A percentile compares a stretch with the other conserved stretches of the same genome.
phyloP scores from a whole-genome alignment of 2,113 vertebrate species.

The Scortum barcoo region DNA sequence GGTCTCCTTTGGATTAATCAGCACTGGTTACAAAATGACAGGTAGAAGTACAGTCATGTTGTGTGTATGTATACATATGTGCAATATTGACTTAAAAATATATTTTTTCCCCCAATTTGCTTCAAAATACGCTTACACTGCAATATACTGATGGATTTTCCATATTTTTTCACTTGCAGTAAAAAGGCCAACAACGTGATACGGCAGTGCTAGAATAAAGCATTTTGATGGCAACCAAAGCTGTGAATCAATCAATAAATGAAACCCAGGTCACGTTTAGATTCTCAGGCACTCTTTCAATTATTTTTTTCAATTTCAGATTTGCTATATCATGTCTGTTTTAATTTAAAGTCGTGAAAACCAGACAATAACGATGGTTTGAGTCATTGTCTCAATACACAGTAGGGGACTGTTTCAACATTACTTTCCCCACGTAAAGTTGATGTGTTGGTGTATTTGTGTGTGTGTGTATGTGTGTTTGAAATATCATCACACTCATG shows the following conservation, averaged over 20 bases:
- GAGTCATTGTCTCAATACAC: conserved; percentile 19
- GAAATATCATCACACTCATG: conserved; percentile 42
- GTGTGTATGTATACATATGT: conserved; percentile 11
- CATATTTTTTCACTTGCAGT: conserved; percentile 26
- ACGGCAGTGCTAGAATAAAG: conserved; percentile 46
- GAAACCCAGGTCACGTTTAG: conserved; percentile 22
- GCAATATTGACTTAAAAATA: neutral
- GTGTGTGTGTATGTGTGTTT: conserved; percentile 31
- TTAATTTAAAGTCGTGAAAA: conserved; percentile 23
- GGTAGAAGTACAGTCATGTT: conserved; percentile 20
- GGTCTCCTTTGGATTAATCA: conserved; percentile 73
- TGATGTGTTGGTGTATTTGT: neutral
- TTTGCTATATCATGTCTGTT: neutral
- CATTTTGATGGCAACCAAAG: conserved; percentile 45
- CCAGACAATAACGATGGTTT: neutral
- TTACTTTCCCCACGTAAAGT: neutral
- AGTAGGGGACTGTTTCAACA: conserved; percentile 23
- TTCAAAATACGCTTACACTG: conserved; percentile 42
- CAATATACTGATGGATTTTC: conserved; percentile 18
- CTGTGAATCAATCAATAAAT: conserved; percentile 30
- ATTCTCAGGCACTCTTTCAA: conserved; percentile 41
- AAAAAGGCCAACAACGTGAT: conserved; percentile 53
- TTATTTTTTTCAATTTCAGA: conserved; percentile 6
- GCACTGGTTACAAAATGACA: conserved; percentile 54
- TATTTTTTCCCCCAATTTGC: neutral